These are phyloP conservation scores for Diphyllodes magnificus DNA, from an alignment of 2,113 vertebrate species.

Conservation along the genomic window DNA sequence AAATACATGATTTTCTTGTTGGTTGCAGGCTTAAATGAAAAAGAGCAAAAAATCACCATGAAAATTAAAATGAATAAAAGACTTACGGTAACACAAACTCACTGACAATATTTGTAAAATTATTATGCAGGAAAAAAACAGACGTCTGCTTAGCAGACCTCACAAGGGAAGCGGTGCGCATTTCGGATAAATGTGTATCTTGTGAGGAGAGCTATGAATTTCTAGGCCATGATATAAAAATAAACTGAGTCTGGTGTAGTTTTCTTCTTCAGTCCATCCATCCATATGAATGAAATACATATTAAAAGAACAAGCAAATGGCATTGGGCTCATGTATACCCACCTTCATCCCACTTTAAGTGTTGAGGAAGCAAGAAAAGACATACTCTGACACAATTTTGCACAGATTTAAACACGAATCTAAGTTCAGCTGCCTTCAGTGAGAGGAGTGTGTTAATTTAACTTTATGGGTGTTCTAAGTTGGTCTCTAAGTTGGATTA, in stretches of 20 bases:
- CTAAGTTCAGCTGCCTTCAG: background rate
- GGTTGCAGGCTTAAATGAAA: background rate
- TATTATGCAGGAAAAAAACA: background rate
- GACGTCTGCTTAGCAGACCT: background rate
- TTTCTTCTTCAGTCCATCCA: background rate
- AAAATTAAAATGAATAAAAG: background rate
- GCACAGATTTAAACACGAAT: background rate
- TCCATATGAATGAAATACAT: background rate
- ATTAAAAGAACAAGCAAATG: background rate
- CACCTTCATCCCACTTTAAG: background rate
- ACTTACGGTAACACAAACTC: background rate
- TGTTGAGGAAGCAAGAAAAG: background rate
- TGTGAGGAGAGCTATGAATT: background rate
- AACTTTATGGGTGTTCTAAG: background rate
- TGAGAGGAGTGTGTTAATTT: background rate
- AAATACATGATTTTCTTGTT: background rate
- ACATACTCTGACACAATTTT: background rate
- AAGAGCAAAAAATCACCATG: background rate
- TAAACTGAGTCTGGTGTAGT: background rate
- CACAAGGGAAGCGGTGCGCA: background rate
- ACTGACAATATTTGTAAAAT: background rate
- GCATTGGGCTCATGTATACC: fast-evolving
- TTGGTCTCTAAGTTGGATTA: background rate
- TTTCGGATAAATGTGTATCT: background rate
- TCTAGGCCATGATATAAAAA: background rate